Conservation (phyloP, 2,113 vertebrate genomes). For the Grammomys surdaster region DNA sequence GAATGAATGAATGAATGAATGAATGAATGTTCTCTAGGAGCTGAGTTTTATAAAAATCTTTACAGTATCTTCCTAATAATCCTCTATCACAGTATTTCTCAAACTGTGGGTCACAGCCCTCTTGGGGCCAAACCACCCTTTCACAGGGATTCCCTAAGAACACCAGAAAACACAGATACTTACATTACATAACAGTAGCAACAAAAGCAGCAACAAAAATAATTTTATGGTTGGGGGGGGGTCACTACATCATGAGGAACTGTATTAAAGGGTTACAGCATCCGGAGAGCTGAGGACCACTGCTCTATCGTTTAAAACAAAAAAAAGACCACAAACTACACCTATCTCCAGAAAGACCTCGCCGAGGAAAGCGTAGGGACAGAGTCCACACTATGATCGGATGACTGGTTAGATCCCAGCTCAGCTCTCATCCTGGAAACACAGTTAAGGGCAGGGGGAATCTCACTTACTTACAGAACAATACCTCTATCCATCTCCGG, state of each 20-base stretch:
- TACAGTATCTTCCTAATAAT: background rate
- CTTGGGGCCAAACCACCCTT: background rate
- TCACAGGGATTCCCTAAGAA: background rate
- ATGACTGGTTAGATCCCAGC: background rate
- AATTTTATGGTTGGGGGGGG: background rate
- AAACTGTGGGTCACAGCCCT: background rate
- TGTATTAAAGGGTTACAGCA: background rate
- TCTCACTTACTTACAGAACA: background rate
- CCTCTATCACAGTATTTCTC: background rate
- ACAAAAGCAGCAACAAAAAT: background rate
- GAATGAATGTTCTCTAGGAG: background rate
- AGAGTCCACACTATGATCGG: too few relatives aligned
- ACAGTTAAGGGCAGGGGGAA: background rate
- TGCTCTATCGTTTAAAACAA: background rate
- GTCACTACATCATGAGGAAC: background rate
- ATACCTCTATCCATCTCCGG: background rate
- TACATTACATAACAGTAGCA: background rate
- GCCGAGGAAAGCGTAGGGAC: background rate
- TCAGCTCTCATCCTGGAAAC: background rate
- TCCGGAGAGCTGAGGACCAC: background rate
- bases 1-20: background rate
- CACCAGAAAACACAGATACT: background rate
- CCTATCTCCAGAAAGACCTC: background rate
- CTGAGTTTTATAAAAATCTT: background rate
- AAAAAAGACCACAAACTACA: background rate